A percentile compares a stretch with the other conserved stretches of the same genome.
Conservation (phyloP, 2,797 vertebrate species). For the Alcedo quadribrachys region DNA sequence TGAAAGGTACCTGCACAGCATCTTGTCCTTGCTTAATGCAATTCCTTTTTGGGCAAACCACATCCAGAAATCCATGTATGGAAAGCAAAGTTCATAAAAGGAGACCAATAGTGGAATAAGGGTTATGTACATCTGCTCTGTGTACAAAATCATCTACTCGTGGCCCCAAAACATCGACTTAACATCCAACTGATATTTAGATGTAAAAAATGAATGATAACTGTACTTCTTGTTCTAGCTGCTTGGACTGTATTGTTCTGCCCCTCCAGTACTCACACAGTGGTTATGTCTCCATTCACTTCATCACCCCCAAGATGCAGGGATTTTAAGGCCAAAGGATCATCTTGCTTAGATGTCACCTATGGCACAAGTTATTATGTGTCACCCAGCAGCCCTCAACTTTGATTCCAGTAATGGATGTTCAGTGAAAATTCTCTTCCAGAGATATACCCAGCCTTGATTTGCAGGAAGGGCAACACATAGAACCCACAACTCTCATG, state of each 20-base stretch:
- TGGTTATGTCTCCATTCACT: background rate
- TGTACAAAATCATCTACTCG: rapidly evolving
- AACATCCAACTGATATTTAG: background rate
- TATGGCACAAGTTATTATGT: background rate
- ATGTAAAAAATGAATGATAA: background rate
- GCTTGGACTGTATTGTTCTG: background rate
- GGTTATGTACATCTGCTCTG: background rate
- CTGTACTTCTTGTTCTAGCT: background rate
- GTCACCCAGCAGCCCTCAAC: background rate
- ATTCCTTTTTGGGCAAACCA: background rate
- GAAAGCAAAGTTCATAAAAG: background rate
- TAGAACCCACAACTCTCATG: background rate
- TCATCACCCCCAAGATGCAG: background rate
- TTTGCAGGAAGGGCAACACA: background rate
- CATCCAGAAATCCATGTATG: background rate
- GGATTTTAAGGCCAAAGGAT: background rate
- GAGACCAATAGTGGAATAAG: background rate
- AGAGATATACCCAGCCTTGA: background rate
- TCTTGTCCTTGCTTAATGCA: background rate
- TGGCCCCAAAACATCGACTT: background rate
- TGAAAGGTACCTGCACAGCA: background rate
- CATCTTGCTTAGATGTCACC: background rate
- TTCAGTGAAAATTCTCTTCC: background rate
- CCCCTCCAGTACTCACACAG: background rate
- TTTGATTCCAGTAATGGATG: background rate